Base-by-base conservation (phyloP, 2,797 vertebrate genomes). In the Cirrhinus mrigala region DNA sequence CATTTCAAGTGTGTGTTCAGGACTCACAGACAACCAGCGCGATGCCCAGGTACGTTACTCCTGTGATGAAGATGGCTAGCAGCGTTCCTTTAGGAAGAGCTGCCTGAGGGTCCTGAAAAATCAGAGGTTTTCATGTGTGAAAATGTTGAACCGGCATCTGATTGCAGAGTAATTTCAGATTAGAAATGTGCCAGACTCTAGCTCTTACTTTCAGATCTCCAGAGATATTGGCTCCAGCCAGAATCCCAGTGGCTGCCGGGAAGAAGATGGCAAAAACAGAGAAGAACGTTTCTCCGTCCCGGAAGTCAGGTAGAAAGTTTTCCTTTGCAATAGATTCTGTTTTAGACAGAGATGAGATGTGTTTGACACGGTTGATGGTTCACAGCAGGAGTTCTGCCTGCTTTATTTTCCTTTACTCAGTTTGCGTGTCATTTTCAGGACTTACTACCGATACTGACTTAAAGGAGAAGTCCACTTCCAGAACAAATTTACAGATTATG, bases 191-290 rank as follows among this genome's bases (percentile, higher is more conserved):
- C 29, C 37, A 29, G 50, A 20, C 69, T 12, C 15, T 50, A 11
- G 20, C 54, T 37, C 46, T 88, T 95, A 99, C 98, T 95, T 93
- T 91, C 83, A 99, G 93, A 90, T 99, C 98, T 86, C 98, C 98
- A 11, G 98, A 99, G 92, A 99, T 99, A 88, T 99, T 99, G 87
- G 98, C 98, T 92, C 98, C 98, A 69, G 98, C 98, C 82, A 99
- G 95, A 92, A 99, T 99, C 16, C 98, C 98, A 0, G 98, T 99
- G 37, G 98, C 98, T 88, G 98, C 98, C 29, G 98, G 98, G 94
- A 99, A 99, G 86, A 99, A 99, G 91, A 99, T 98, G 91, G 98
- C 94, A 93, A 99, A 99, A 54, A 99, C 98, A 0, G 98, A 97
- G 91, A 99, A 99, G 90, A 99, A 99, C 0, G 90, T 91, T 94